Evolutionary conservation across 2,888 invertebrate genomes (phyloP).

Genomic region (Stenolophus ochropezus): DNA sequence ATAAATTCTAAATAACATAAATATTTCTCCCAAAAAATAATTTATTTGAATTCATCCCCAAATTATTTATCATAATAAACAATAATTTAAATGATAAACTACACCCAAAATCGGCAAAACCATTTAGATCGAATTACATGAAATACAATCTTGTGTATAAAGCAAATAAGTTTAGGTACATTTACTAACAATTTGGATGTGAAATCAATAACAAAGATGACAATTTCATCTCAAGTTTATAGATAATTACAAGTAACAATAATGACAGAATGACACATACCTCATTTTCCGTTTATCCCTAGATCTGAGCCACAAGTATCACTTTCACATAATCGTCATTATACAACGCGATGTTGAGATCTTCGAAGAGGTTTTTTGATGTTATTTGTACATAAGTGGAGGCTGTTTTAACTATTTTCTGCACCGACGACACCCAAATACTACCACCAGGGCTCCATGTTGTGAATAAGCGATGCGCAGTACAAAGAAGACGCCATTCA

Average conservation of each 20-base stretch:
- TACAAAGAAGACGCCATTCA: neutral
- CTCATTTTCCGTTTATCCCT: slow-evolving; percentile 59
- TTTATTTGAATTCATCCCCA: neutral
- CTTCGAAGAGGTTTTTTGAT: slow-evolving; percentile 11
- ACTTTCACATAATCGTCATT: slow-evolving; percentile 57
- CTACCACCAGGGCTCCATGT: slow-evolving; percentile 58
- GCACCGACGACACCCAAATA: slow-evolving; percentile 59
- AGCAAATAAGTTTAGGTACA: neutral
- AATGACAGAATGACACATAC: slow-evolving; percentile 58
- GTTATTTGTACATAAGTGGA: slow-evolving; percentile 50
- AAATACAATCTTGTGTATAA: slow-evolving; percentile 10
- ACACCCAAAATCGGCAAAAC: slow-evolving; percentile 19
- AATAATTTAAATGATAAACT: neutral
- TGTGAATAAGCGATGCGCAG: slow-evolving; percentile 42
- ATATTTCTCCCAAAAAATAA: neutral
- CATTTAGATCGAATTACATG: neutral
- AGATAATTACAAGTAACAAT: slow-evolving; percentile 49
- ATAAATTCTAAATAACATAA: slow-evolving; percentile 62
- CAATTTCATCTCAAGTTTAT: slow-evolving; percentile 50
- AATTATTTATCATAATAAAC: slow-evolving; percentile 3
- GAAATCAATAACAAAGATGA: slow-evolving; percentile 46
- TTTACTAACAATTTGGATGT: slow-evolving; percentile 21
- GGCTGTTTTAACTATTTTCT: slow-evolving; percentile 44
- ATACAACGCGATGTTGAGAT: slow-evolving; percentile 30
- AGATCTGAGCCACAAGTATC: slow-evolving; percentile 42